Percentiles rank a stretch among this genome's conserved stretches.
These are phyloP conservation scores for Sitta carolinensis DNA, from an alignment of 2,797 vertebrate genomes.

Conservation along the genomic window DNA sequence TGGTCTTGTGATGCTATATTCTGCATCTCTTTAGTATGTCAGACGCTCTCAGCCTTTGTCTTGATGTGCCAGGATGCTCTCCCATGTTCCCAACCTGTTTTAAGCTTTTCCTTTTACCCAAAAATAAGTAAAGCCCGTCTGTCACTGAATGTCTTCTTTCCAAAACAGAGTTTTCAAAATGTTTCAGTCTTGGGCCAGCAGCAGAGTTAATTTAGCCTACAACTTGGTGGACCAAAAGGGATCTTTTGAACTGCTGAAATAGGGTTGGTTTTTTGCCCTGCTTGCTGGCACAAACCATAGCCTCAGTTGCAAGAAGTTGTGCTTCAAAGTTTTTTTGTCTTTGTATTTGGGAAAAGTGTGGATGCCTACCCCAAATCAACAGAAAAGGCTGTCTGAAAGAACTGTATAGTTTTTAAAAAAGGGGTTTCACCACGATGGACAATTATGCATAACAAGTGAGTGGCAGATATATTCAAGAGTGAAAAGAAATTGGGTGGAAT, in stretches of 20 bases:
- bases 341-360: background rate
- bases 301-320: background rate
- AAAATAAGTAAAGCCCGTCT: slow-evolving; percentile 57
- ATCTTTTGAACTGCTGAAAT: background rate
- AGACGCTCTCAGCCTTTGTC: background rate
- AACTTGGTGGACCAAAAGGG: background rate
- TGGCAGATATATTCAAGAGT: background rate
- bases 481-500: background rate
- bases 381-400: background rate
- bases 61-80: slow-evolving; percentile 9
- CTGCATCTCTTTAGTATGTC: background rate
- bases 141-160: background rate
- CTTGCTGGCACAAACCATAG: background rate
- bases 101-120: slow-evolving; percentile 5
- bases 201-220: background rate
- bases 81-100: slow-evolving; percentile 12
- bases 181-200: background rate
- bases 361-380: background rate
- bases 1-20: background rate
- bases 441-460: background rate
- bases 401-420: accelerated
- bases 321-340: background rate
- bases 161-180: background rate
- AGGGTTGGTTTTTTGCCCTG: background rate
- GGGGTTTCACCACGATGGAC: background rate